These are phyloP conservation scores for Bombus superbus DNA, from an alignment of 1,140 invertebrate genomes.

Conservation along the genomic window DNA sequence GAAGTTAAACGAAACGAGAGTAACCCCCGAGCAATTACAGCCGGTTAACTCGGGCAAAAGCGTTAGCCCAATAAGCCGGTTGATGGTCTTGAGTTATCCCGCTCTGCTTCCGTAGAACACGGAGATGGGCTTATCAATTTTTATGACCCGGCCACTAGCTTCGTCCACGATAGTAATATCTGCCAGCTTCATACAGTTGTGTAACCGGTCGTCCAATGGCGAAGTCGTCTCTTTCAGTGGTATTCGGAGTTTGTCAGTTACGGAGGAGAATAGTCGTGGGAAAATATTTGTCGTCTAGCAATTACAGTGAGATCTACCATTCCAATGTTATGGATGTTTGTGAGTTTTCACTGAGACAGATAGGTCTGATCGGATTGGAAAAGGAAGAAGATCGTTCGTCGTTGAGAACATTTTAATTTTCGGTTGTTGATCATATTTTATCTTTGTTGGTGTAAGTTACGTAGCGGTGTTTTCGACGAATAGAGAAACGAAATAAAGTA, in stretches of 20 bases:
- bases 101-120: not conserved
- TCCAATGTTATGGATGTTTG: too few relatives aligned
- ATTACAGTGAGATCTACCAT: not conserved
- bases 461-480: too few relatives aligned
- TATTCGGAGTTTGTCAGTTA: slow-evolving; percentile 14
- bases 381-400: too few relatives aligned
- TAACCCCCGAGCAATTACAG: slow-evolving; percentile 60
- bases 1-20: slow-evolving; percentile 61
- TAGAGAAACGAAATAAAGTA: too few relatives aligned
- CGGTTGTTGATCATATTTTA: too few relatives aligned
- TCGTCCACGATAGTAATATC: slow-evolving; percentile 50
- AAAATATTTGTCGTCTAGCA: slow-evolving; percentile 6
- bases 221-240: not conserved
- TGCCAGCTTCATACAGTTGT: slow-evolving; percentile 57
- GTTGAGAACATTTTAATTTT: too few relatives aligned
- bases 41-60: slow-evolving; percentile 63
- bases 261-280: slow-evolving; percentile 4
- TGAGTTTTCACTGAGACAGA: not conserved
- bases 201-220: slow-evolving; percentile 51
- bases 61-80: slow-evolving; percentile 62
- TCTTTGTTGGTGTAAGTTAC: too few relatives aligned
- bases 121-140: slow-evolving; percentile 69
- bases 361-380: not conserved
- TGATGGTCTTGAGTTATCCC: slow-evolving; percentile 69
- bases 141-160: slow-evolving; percentile 46